phyloP scores from a whole-genome alignment of 2,113 vertebrate genomes.

The human (Homo sapiens) region DNA sequence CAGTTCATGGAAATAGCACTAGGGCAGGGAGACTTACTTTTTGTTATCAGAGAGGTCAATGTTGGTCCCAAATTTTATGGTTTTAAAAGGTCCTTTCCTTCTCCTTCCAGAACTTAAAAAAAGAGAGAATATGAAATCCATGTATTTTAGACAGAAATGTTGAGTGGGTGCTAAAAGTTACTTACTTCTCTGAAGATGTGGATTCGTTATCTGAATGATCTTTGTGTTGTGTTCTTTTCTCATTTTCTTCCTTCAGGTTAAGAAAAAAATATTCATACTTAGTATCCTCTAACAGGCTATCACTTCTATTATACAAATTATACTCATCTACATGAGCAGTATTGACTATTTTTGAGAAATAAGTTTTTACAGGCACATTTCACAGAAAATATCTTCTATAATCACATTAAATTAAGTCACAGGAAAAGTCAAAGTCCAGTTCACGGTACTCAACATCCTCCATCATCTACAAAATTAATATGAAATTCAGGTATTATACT shows the following conservation, averaged over 20 bases:
- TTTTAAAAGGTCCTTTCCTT: conserved; percentile 93
- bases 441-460: neutral
- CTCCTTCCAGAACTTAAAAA: conserved; percentile 87
- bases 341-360: neutral
- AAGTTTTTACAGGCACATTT: neutral
- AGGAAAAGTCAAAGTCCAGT: neutral
- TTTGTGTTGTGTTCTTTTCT: conserved; percentile 94
- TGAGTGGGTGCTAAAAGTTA: neutral
- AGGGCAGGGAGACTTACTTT: conserved; percentile 88
- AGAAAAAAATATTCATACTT: neutral
- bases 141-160: neutral
- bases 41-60: conserved; percentile 96
- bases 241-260: conserved; percentile 92
- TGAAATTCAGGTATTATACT: neutral
- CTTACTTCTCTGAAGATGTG: conserved; percentile 91
- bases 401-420: neutral
- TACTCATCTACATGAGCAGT: neutral
- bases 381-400: neutral
- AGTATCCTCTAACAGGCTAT: neutral
- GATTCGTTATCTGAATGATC: conserved; percentile 93
- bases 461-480: neutral
- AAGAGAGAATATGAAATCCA: neutral
- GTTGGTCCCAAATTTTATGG: conserved; percentile 97
- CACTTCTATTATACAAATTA: neutral
- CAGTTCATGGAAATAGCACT: neutral